Evolutionary conservation across 2,113 vertebrate genomes (phyloP).

Genomic region (Lepidiolamprologus cunningtoni): DNA sequence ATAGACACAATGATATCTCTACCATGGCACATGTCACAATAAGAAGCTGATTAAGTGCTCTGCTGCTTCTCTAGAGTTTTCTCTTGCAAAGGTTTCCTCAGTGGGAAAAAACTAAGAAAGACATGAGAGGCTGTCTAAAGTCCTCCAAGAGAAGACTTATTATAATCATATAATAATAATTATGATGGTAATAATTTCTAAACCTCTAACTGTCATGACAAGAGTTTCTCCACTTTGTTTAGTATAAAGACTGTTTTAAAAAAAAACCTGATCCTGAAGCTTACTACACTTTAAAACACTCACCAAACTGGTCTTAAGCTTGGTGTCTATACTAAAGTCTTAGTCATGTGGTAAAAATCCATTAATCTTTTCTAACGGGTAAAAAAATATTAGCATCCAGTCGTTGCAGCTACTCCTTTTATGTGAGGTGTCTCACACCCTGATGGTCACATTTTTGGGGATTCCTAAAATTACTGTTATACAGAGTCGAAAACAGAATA

Average conservation of each 20-base stretch:
- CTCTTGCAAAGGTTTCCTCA: conserved; percentile 7
- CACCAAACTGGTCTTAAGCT: neutral
- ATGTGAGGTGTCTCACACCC: neutral
- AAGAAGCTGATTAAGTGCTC: conserved; percentile 61
- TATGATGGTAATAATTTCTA: neutral
- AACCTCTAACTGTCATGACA: neutral
- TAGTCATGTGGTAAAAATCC: neutral
- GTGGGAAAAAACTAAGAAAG: neutral
- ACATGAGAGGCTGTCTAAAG: neutral
- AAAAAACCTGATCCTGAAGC: neutral
- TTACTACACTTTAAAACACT: neutral
- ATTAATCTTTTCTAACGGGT: neutral
- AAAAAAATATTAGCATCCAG: neutral
- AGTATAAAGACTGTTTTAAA: neutral
- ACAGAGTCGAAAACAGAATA: neutral
- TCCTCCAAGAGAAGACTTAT: neutral
- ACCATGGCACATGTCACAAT: conserved; percentile 29
- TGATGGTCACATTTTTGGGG: neutral
- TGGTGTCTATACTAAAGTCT: neutral
- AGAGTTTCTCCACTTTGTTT: neutral
- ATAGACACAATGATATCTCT: conserved; percentile 59
- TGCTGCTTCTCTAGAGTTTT: conserved; percentile 21
- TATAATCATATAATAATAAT: neutral
- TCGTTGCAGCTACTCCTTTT: neutral
- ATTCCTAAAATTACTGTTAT: neutral